Evolutionary conservation across 2,888 invertebrate genomes (phyloP), one percentile per base, ranked within the genome.

Genomic region (Amblyjoppa proteus): DNA sequence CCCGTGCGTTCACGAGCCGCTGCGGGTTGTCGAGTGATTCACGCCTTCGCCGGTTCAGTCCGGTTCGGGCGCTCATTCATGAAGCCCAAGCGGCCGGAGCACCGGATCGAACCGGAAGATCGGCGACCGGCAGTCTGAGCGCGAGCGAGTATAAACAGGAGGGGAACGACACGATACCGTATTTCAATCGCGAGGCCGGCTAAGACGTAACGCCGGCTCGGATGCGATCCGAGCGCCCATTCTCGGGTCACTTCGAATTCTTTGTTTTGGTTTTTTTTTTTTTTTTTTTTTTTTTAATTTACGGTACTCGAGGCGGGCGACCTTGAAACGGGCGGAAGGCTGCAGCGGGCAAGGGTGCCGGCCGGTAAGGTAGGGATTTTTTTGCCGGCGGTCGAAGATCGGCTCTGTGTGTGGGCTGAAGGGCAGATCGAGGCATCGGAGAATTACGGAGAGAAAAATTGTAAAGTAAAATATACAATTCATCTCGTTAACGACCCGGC

Each of bases 71-170:
- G 83, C 86, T 89, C 91, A 89, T 90, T 91, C 89, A 90, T 89
- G 82, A 82, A 85, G 75, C 79, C 75, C 71, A 82, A 64, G 45
- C 56, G 25, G 31, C 83, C 84, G 61, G 83, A 71, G 45, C 64
- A 81, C 89, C 88, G 86, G 90, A 89, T 88, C 53, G 77, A 91
- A 89, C 90, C 89, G 88, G 91, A 91, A 91, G 90, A 89, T 84
- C 84, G 88, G 85, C 89, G 90, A 87, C 90, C 83, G 82, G 88
- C 89, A 78, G 89, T 90, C 91, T 91, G 87, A 70, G 51, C 77
- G 56, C 64, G 69, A 73, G 53, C 20, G n/a, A 28, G 53, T 31
- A 41, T n/a, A 49, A 28, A 31, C 20, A 11, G 61, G 45, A 45
- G 41, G 49, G 45, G 45, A 74, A 61, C 56, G 38, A 74, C 58